phyloP scores from a whole-genome alignment of 2,797 vertebrate species.

The Pipistrellus kuhlii region DNA sequence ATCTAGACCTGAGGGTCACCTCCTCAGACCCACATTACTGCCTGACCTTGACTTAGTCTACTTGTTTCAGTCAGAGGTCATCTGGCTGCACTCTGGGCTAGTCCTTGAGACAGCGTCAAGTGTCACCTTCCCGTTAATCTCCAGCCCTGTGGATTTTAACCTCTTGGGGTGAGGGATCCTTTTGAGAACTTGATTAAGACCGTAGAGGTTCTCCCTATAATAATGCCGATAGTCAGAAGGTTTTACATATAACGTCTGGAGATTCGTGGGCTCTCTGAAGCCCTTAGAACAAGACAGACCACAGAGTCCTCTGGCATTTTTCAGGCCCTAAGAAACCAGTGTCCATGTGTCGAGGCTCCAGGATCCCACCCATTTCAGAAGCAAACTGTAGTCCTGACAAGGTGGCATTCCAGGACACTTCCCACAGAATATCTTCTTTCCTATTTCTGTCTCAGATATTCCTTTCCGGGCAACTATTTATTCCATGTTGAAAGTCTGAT shows the following conservation, averaged over 20 bases:
- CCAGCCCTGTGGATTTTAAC: neutral
- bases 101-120: neutral
- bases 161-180: neutral
- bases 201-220: neutral
- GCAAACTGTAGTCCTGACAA: neutral
- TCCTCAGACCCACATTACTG: neutral
- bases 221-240: neutral
- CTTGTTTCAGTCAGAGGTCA: neutral
- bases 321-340: neutral
- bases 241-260: neutral
- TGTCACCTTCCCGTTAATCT: neutral
- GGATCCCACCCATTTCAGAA: neutral
- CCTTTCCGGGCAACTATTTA: slow-evolving; percentile 33
- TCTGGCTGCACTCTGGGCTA: neutral
- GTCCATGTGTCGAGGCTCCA: neutral
- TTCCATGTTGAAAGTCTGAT: neutral
- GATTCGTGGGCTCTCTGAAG: neutral
- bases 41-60: neutral
- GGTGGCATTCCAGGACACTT: neutral
- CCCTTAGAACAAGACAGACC: neutral
- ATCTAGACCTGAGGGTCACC: neutral
- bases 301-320: neutral
- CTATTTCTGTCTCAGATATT: neutral
- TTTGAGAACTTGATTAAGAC: neutral
- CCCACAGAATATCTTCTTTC: neutral